A percentile compares a stretch with the other conserved stretches of the same genome.
These are phyloP conservation scores for Drymonia ruficornis DNA, from an alignment of 2,888 invertebrate genomes.

Conservation along the genomic window DNA sequence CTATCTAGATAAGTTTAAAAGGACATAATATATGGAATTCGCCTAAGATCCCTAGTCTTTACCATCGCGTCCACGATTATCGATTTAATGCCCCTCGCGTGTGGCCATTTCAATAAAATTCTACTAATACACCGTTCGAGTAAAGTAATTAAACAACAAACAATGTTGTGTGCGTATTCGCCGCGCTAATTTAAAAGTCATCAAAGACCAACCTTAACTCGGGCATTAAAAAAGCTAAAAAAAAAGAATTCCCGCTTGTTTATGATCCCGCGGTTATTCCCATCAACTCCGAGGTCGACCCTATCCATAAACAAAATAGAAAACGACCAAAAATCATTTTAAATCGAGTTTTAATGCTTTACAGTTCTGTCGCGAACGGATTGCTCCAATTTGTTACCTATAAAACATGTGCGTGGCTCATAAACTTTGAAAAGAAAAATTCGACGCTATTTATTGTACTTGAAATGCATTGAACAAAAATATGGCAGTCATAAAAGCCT, in stretches of 20 bases:
- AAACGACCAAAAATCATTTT: slow-evolving; percentile 42
- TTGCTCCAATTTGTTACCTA: slow-evolving; percentile 75
- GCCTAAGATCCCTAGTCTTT: neutral
- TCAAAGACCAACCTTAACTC: slow-evolving; percentile 12
- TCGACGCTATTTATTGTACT: slow-evolving; percentile 49
- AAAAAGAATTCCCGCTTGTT: slow-evolving; percentile 13
- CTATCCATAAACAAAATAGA: slow-evolving; percentile 26
- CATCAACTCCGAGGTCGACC: slow-evolving; percentile 20
- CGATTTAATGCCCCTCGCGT: neutral
- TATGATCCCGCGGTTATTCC: slow-evolving; percentile 19
- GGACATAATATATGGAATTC: too few relatives aligned
- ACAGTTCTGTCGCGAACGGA: slow-evolving; percentile 59
- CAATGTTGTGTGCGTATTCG: slow-evolving; percentile 7
- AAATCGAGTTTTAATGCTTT: slow-evolving; percentile 59
- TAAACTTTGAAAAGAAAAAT: slow-evolving; percentile 58
- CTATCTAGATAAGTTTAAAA: neutral
- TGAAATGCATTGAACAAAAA: slow-evolving; percentile 37
- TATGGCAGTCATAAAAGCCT: slow-evolving; percentile 57
- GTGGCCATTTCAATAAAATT: neutral
- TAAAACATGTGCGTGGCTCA: slow-evolving; percentile 55
- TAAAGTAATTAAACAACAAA: slow-evolving; percentile 12
- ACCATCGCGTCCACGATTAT: neutral
- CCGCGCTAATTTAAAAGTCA: slow-evolving; percentile 10
- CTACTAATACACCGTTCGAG: neutral
- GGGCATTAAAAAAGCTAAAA: slow-evolving; percentile 11